Conservation (phyloP, 2,113 vertebrate genomes). For the Tympanuchus pallidicinctus region DNA sequence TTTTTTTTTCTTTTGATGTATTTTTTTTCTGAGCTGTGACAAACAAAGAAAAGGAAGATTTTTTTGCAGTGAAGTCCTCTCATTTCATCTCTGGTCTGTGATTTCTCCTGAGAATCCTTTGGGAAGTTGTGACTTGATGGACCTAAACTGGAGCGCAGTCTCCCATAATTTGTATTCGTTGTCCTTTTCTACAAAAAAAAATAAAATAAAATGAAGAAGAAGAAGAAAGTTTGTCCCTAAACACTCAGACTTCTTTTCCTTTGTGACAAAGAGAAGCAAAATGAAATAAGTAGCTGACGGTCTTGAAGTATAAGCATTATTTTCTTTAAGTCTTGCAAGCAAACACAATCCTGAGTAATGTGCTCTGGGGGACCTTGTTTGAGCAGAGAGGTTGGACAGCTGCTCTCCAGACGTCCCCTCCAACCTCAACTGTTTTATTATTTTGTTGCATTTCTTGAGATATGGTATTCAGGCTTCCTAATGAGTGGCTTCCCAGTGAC, state of each 20-base stretch:
- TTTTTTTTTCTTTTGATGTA: background rate
- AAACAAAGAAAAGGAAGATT: background rate
- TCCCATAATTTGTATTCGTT: background rate
- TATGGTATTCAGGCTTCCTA: accelerated
- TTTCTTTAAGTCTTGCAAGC: background rate
- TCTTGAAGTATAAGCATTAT: background rate
- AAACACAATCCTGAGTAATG: too few relatives aligned
- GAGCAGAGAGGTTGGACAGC: too few relatives aligned
- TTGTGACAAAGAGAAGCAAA: background rate
- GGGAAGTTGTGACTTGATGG: background rate
- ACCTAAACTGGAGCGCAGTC: background rate
- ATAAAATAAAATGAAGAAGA: accelerated
- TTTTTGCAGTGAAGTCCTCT: background rate
- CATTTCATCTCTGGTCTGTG: background rate
- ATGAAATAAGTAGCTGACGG: background rate
- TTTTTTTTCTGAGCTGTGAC: background rate
- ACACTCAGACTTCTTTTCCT: background rate
- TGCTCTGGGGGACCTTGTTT: too few relatives aligned
- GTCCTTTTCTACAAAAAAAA: background rate
- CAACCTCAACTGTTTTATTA: too few relatives aligned
- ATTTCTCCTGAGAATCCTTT: background rate
- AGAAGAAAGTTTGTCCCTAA: background rate
- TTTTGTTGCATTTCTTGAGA: background rate
- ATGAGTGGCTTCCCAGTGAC: background rate
- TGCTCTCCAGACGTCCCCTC: too few relatives aligned